Conservation (phyloP, 2,888 invertebrate species). For the Gonocerus acuteangulatus region DNA sequence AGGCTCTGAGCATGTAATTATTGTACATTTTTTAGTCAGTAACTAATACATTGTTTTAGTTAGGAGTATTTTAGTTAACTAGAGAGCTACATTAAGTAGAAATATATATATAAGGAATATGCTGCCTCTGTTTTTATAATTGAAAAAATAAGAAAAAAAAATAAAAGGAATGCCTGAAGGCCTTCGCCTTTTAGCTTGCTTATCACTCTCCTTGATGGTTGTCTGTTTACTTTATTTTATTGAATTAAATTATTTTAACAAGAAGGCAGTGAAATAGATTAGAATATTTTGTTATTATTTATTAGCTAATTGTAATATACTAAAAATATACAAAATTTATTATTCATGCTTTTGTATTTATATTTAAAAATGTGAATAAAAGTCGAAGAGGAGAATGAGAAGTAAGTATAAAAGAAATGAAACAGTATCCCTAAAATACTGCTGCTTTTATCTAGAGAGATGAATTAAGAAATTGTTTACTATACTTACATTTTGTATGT, state of each 20-base stretch:
- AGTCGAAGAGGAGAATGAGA: constrained; percentile 9
- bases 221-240: too few species aligned
- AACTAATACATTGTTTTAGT: constrained; percentile 26
- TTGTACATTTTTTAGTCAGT: constrained; percentile 35
- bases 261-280: too few species aligned
- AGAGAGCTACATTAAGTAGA: constrained; percentile 25
- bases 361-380: too few species aligned
- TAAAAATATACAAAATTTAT: too few species aligned
- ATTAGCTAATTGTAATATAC: too few species aligned
- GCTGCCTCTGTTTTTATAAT: constrained; percentile 21
- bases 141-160: not conserved
- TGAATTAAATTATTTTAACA: too few species aligned
- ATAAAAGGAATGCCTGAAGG: constrained; percentile 23
- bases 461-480: constrained; percentile 3
- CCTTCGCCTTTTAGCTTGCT: constrained; percentile 11
- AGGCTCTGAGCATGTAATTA: constrained; percentile 38
- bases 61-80: constrained; percentile 27
- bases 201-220: constrained; percentile 13
- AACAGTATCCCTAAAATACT: not conserved
- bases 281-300: too few species aligned
- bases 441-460: constrained; percentile 13
- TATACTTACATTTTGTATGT: constrained; percentile 3
- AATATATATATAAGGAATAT: constrained; percentile 10
- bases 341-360: too few species aligned
- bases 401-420: constrained; percentile 5